Evolutionary conservation across 2,888 invertebrate genomes (phyloP).

Genomic region (Cantharis flavilabris): DNA sequence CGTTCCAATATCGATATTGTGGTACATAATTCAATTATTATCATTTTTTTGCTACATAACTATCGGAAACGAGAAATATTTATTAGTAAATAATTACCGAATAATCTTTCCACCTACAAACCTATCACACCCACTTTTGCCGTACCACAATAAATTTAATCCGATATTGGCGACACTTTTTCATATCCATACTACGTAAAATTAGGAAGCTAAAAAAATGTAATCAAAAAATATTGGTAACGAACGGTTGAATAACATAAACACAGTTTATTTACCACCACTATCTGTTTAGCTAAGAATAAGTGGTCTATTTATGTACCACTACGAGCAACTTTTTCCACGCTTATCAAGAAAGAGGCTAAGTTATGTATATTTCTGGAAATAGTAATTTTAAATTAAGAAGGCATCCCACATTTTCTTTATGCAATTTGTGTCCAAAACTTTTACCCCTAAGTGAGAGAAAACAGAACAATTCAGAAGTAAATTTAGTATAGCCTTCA

Average conservation of each 20-base stretch:
- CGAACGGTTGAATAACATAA: neutral
- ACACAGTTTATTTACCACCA: neutral
- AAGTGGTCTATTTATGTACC: neutral
- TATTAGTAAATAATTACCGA: slow-evolving; percentile 12
- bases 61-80: neutral
- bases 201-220: neutral
- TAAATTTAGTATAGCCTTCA: neutral
- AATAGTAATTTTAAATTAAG: neutral
- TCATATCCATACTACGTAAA: neutral
- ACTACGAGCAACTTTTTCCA: neutral
- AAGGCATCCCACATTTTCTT: neutral
- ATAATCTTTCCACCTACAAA: slow-evolving; percentile 10
- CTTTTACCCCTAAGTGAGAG: neutral
- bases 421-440: neutral
- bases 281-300: neutral
- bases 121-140: slow-evolving; percentile 2
- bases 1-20: neutral
- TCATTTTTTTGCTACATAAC: neutral
- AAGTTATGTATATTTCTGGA: neutral
- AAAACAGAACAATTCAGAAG: neutral
- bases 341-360: neutral
- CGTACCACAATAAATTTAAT: neutral
- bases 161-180: neutral
- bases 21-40: neutral
- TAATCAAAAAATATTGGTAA: neutral